Percentiles rank a stretch among this genome's conserved stretches.
Evolutionary conservation across 2,113 vertebrate species (phyloP).

Genomic region (Xenopus borealis): DNA sequence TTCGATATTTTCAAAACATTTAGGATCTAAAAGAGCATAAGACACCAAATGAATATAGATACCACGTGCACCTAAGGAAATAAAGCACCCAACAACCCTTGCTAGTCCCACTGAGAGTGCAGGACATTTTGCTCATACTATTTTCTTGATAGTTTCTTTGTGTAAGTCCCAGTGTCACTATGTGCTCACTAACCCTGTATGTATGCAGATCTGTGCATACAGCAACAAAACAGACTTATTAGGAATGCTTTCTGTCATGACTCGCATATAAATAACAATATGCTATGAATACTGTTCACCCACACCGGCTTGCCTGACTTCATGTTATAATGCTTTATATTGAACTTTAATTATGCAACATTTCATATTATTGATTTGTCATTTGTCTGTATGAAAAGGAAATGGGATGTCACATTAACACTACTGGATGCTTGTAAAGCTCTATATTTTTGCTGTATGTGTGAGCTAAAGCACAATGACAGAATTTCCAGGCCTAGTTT

Average conservation of each 20-base stretch:
- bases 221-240: background rate
- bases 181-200: background rate
- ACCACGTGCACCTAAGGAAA: too few relatives aligned
- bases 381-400: conserved; percentile 35
- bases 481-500: background rate
- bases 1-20: too few relatives aligned
- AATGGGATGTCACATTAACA: conserved; percentile 27
- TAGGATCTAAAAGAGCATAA: too few relatives aligned
- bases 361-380: conserved; percentile 33
- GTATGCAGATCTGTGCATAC: background rate
- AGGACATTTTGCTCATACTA: too few relatives aligned
- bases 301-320: background rate
- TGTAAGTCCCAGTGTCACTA: too few relatives aligned
- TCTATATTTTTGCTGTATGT: conserved; percentile 19
- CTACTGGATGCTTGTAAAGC: conserved; percentile 7
- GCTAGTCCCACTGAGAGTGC: too few relatives aligned
- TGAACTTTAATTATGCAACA: conserved; percentile 36
- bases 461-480: background rate
- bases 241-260: background rate
- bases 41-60: too few relatives aligned
- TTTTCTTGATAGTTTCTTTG: too few relatives aligned
- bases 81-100: too few relatives aligned
- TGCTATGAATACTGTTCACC: background rate
- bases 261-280: background rate
- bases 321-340: conserved; percentile 16